Percentiles rank a stretch among this genome's conserved stretches.
phyloP scores from a whole-genome alignment of 2,888 invertebrate genomes.

The Ormyrus thymus region DNA sequence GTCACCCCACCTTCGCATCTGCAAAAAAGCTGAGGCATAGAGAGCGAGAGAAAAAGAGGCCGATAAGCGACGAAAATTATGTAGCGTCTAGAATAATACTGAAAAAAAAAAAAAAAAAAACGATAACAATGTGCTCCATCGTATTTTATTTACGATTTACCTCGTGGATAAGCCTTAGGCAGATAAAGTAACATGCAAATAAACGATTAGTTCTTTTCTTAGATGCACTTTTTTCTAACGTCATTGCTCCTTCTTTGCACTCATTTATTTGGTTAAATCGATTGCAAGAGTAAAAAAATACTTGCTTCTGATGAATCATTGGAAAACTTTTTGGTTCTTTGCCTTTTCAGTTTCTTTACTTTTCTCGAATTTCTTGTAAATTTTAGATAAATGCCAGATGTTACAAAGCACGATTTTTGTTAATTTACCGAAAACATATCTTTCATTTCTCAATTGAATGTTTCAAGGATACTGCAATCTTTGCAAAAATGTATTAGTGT shows the following conservation, averaged over 20 bases:
- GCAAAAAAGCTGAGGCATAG: slow-evolving; percentile 54
- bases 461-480: too few species aligned
- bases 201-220: slow-evolving; percentile 53
- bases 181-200: slow-evolving; percentile 51
- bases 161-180: slow-evolving; percentile 49
- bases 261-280: too few species aligned
- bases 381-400: too few species aligned
- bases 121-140: slow-evolving; percentile 45
- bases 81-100: slow-evolving; percentile 47
- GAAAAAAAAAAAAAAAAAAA: slow-evolving; percentile 36
- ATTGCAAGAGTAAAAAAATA: too few species aligned
- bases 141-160: slow-evolving; percentile 54
- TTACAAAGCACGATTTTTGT: too few species aligned
- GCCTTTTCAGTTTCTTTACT: too few species aligned
- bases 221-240: slow-evolving; percentile 36
- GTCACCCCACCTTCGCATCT: slow-evolving; percentile 39
- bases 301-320: too few species aligned
- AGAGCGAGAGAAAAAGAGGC: slow-evolving; percentile 6
- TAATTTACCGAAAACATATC: too few species aligned
- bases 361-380: too few species aligned
- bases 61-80: slow-evolving; percentile 50
- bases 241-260: slow-evolving; percentile 12
- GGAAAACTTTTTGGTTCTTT: too few species aligned
- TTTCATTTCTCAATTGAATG: too few species aligned
- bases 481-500: too few species aligned